Percentiles rank a stretch among this genome's conserved stretches.
Evolutionary conservation across 1,140 invertebrate genomes (phyloP).

Genomic region (Leptoteleia sp.): DNA sequence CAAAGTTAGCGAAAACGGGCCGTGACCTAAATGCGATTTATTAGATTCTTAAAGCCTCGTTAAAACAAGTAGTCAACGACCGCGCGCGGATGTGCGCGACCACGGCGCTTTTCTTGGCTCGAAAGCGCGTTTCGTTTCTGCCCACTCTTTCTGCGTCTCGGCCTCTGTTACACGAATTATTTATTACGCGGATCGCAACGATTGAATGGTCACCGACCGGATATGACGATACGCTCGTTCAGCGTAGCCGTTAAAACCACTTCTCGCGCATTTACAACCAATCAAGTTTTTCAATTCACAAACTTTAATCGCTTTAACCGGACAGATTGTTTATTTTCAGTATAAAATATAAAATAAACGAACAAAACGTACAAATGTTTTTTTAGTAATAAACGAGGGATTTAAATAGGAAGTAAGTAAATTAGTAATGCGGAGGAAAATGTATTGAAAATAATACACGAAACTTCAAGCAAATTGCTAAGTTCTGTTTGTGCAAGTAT

Average conservation of each 20-base stretch:
- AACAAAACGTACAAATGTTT: no score
- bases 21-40: conserved; percentile 63
- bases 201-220: conserved; percentile 79
- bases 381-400: no score
- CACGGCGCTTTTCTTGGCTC: conserved; percentile 49
- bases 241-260: conserved; percentile 73
- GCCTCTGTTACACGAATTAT: conserved; percentile 70
- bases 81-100: conserved; percentile 48
- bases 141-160: conserved; percentile 9
- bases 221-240: conserved; percentile 70
- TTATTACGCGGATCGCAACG: conserved; percentile 72
- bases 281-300: no score
- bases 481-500: no score
- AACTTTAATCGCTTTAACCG: no score
- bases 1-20: conserved; percentile 52
- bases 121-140: conserved; percentile 34
- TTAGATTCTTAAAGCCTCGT: conserved; percentile 60
- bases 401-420: no score
- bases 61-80: conserved; percentile 66
- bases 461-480: no score
- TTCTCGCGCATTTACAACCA: no score
- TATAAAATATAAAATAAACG: no score
- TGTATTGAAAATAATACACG: no score
- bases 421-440: no score
- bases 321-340: no score